A percentile compares a stretch with the other conserved stretches of the same genome.
Evolutionary conservation across 2,113 vertebrate species (phyloP).

Genomic region (Sialia sialis): DNA sequence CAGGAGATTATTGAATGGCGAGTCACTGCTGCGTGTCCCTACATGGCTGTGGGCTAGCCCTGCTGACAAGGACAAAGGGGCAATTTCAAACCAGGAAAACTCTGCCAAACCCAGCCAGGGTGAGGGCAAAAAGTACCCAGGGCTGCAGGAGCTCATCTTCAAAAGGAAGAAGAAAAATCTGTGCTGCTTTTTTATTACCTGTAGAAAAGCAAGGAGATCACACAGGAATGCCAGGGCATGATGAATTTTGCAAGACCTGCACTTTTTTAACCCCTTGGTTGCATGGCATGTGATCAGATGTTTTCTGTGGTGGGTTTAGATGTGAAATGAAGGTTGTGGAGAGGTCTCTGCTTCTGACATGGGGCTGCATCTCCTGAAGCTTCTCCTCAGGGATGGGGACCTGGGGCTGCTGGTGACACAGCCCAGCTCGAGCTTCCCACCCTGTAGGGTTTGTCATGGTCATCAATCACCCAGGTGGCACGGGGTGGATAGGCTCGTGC

Average conservation of each 20-base stretch:
- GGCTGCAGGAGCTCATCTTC: background rate
- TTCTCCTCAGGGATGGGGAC: accelerated
- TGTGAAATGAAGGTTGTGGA: background rate
- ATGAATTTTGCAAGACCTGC: background rate
- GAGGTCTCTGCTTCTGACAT: accelerated
- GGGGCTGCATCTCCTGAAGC: background rate
- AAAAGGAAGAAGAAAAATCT: background rate
- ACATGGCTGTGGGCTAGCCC: background rate
- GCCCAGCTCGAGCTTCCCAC: background rate
- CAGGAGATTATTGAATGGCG: background rate
- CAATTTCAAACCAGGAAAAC: background rate
- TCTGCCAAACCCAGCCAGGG: background rate
- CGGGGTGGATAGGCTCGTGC: accelerated
- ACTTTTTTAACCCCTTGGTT: background rate
- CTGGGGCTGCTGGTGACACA: background rate
- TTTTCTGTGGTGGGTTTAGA: background rate
- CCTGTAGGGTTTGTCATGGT: background rate
- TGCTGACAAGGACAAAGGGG: background rate
- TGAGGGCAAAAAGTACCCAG: background rate
- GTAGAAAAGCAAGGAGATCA: background rate
- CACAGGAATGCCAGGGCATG: background rate
- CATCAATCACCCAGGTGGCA: background rate
- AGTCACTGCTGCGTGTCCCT: accelerated
- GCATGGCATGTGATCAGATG: background rate
- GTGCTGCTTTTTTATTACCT: background rate